phyloP scores from a whole-genome alignment of 2,888 invertebrate genomes.

The Spodoptera littoralis region DNA sequence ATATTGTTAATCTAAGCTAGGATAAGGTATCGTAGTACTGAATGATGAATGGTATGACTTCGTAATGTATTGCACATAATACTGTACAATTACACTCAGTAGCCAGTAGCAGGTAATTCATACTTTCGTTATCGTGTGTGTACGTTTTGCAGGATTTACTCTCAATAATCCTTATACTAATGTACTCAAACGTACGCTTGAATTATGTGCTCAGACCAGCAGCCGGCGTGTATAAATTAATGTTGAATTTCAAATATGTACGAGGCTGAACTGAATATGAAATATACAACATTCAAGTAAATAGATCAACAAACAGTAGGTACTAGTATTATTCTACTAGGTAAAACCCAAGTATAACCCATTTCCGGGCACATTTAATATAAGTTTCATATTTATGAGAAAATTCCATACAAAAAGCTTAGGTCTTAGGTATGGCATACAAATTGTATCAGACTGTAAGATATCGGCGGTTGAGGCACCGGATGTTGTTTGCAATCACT shows the following conservation, averaged over 20 bases:
- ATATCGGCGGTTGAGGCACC: conserved; percentile 59
- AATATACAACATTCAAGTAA: too few species aligned
- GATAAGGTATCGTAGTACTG: conserved; percentile 18
- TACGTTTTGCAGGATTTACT: conserved; percentile 23
- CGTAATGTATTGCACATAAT: neutral
- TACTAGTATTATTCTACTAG: too few species aligned
- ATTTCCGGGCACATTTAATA: too few species aligned
- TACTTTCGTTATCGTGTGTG: conserved; percentile 29
- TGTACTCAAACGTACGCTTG: conserved; percentile 3
- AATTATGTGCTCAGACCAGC: conserved; percentile 7
- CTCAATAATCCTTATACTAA: conserved; percentile 35
- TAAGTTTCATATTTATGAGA: neutral
- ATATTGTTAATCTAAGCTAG: conserved; percentile 43
- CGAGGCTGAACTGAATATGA: too few species aligned
- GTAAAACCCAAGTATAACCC: too few species aligned
- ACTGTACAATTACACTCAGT: conserved; percentile 5
- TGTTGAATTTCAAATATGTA: neutral
- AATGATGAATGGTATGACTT: conserved; percentile 8
- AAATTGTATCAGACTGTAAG: conserved; percentile 31
- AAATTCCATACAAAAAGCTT: conserved; percentile 18
- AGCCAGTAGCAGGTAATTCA: conserved; percentile 30
- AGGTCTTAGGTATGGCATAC: conserved; percentile 30
- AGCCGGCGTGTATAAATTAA: conserved; percentile 13
- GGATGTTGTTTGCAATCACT: conserved; percentile 76
- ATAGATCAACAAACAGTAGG: too few species aligned